These are phyloP conservation scores for Probosciger aterrimus DNA, from an alignment of 2,113 vertebrate species.

Conservation along the genomic window DNA sequence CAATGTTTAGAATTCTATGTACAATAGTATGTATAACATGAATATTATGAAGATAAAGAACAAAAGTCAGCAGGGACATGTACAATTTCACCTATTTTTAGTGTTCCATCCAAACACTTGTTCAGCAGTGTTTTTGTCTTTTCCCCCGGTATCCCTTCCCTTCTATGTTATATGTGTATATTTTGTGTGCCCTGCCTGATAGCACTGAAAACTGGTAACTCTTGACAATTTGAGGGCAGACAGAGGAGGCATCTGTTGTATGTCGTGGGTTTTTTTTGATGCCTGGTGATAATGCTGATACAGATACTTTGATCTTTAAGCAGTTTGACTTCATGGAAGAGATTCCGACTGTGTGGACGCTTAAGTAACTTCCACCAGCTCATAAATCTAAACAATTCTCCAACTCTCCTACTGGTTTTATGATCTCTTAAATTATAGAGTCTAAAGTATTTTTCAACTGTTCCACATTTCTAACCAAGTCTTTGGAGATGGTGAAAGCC, in stretches of 20 bases:
- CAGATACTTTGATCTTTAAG: conserved; percentile 56
- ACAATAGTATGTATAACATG: neutral
- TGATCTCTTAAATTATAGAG: conserved; percentile 18
- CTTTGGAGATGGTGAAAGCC: conserved; percentile 17
- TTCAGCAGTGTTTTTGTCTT: neutral
- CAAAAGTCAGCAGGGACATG: neutral
- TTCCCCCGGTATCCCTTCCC: neutral
- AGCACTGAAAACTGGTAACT: neutral
- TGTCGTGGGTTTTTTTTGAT: neutral
- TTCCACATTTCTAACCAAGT: neutral
- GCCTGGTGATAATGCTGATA: conserved; percentile 28
- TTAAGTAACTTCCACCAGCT: conserved; percentile 39
- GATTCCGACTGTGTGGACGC: neutral
- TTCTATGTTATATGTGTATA: neutral
- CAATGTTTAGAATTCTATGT: neutral
- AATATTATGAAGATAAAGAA: neutral
- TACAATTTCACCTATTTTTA: neutral
- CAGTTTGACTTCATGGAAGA: conserved; percentile 27
- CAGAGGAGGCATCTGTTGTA: conserved; percentile 26
- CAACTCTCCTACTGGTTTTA: conserved; percentile 48
- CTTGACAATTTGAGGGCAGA: neutral
- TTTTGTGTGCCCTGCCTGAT: neutral
- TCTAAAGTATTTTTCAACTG: conserved; percentile 28
- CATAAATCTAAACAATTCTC: conserved; percentile 55
- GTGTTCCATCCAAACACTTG: neutral